These are phyloP conservation scores for Oryzaephilus surinamensis DNA, from an alignment of 1,140 invertebrate genomes.

Conservation along the genomic window DNA sequence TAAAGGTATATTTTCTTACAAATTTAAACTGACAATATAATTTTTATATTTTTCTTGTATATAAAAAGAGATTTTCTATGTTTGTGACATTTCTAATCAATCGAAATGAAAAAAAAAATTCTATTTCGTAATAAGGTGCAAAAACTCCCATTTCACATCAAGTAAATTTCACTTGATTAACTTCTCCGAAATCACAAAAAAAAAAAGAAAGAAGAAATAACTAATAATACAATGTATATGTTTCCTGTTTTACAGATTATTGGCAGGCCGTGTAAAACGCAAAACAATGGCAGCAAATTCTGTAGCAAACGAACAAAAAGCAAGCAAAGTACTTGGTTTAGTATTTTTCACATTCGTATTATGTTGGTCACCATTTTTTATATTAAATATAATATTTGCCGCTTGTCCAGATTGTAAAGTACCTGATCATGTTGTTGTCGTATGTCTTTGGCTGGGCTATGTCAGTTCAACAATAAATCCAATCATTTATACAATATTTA, in stretches of 20 bases:
- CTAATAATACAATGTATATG: too few species aligned
- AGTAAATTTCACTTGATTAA: too few species aligned
- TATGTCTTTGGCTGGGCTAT: slow-evolving; percentile 80
- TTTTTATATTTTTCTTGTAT: too few species aligned
- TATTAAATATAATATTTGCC: slow-evolving; percentile 72
- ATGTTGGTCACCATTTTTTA: slow-evolving; percentile 85
- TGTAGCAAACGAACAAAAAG: slow-evolving; percentile 74
- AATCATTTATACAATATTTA: slow-evolving; percentile 83
- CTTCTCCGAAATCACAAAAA: too few species aligned
- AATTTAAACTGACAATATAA: too few species aligned
- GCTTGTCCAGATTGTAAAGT: slow-evolving; percentile 60
- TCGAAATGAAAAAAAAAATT: too few species aligned
- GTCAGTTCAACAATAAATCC: slow-evolving; percentile 79
- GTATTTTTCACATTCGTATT: slow-evolving; percentile 86
- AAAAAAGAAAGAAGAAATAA: too few species aligned
- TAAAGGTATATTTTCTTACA: too few species aligned
- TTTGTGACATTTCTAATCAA: too few species aligned
- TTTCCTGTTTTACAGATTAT: slow-evolving; percentile 44
- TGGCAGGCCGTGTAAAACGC: slow-evolving; percentile 52
- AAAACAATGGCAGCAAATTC: slow-evolving; percentile 60
- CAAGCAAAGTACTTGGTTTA: slow-evolving; percentile 71
- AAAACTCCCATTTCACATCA: too few species aligned
- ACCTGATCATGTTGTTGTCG: slow-evolving; percentile 59
- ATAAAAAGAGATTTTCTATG: too few species aligned
- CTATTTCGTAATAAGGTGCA: too few species aligned